These are phyloP conservation scores for Drosophila atripex DNA, from an alignment of 2,888 invertebrate genomes.

Conservation along the genomic window DNA sequence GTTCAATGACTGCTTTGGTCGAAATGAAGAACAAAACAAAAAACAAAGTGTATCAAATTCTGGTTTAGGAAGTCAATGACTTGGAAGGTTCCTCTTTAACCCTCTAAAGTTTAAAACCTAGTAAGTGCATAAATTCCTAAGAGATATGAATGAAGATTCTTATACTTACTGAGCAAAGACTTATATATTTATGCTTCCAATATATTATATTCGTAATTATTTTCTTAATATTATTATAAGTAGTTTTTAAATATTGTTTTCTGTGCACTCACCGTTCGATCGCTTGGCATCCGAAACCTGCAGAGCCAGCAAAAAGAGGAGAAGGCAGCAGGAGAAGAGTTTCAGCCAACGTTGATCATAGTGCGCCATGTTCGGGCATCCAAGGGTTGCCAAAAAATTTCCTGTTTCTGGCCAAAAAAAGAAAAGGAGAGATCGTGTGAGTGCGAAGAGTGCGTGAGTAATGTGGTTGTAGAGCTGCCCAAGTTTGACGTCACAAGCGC, in stretches of 20 bases:
- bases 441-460: constrained; percentile 41
- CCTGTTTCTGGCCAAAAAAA: constrained; percentile 68
- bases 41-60: constrained; percentile 13
- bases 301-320: constrained; percentile 50
- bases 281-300: constrained; percentile 65
- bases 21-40: constrained; percentile 8
- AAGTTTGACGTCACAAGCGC: constrained; percentile 68
- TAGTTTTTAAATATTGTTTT: neutral
- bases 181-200: too few species aligned
- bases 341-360: constrained; percentile 81
- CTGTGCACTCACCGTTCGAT: constrained; percentile 66
- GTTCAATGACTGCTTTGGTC: constrained; percentile 62
- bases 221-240: neutral
- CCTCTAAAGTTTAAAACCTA: neutral
- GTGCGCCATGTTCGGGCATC: constrained; percentile 76
- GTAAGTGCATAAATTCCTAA: too few species aligned
- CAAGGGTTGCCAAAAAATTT: constrained; percentile 70
- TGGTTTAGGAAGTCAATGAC: constrained; percentile 59
- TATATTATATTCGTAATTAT: too few species aligned
- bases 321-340: constrained; percentile 62
- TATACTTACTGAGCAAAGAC: too few species aligned
- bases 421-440: constrained; percentile 14
- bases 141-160: too few species aligned
- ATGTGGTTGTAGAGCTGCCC: constrained; percentile 31
- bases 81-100: constrained; percentile 2